Base-by-base conservation (phyloP, 2,797 vertebrate species). In the Gallinago nigripennis region DNA sequence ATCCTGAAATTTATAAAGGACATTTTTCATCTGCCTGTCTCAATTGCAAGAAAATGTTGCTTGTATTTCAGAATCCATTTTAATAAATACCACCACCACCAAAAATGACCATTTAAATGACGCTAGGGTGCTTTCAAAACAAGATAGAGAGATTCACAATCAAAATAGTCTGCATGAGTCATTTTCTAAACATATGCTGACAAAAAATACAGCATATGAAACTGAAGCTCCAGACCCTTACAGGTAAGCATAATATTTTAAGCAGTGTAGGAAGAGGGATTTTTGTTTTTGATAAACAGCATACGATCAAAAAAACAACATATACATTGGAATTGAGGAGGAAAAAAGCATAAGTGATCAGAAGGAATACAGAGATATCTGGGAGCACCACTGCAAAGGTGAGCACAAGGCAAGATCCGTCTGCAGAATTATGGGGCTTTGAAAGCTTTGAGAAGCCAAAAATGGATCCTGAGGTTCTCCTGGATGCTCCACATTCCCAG, bases 401-500 rank as follows among this genome's bases (percentile, higher is more conserved):
- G 33, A 71, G 63, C 16, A 33, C 35, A 23, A 50, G 45, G 61
- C 43, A 35, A 72, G 15, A 28, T 89, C 73, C 33, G 41, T 39
- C 46, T 84, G 53, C 41, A 87, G 53, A 17, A 75, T 30, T 68
- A 70, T 9, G 5, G 69, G 50, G 19, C 54, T 85, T 27, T 31
- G 71, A 84, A 83, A 88, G 69, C 51, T 76, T 84, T 6, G 24
- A 60, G 69, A 66, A 58, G 63, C 45, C 28, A 61, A 48, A 78
- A 39, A 16, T 31, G n/a, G 8, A 46, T 71, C 43, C 24, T 5
- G 17, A 90, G 79, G 46, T 83, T 95, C 63, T 89, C 53, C 83
- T 78, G 19, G 37, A 93, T 88, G 89, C 57, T 86, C 88, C 91
- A 85, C 56, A 80, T 92, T 95, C 83, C 91, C 79, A 58, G 63